A percentile compares a stretch with the other conserved stretches of the same genome.
phyloP scores from a whole-genome alignment of 2,888 invertebrate genomes.

The Cryptocephalus primarius region DNA sequence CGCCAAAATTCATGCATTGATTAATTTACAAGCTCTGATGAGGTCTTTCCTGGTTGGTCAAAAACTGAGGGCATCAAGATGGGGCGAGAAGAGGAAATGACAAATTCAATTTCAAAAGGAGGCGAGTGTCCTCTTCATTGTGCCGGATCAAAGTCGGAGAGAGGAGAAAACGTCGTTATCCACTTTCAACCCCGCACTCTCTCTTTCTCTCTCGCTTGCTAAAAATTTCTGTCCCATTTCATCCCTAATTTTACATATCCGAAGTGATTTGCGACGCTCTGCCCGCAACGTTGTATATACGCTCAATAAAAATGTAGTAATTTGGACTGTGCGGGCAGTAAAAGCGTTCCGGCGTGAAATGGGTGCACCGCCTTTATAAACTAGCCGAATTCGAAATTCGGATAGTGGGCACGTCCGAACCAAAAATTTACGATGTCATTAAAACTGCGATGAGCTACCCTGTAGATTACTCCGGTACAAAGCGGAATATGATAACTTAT shows the following conservation, averaged over 20 bases:
- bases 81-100: neutral
- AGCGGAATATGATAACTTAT: conserved; percentile 31
- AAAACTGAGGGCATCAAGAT: neutral
- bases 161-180: neutral
- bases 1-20: no score
- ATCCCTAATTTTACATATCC: neutral
- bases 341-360: no score
- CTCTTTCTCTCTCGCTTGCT: neutral
- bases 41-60: neutral
- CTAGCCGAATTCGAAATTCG: no score
- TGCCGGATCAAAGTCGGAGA: neutral
- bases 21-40: no score
- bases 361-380: no score
- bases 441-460: conserved; percentile 29
- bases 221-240: neutral
- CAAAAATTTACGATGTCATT: conserved; percentile 31
- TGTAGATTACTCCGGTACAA: conserved; percentile 27
- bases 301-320: no score
- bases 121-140: neutral
- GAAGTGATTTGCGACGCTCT: no score
- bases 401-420: conserved; percentile 8
- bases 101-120: neutral
- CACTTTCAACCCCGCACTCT: neutral
- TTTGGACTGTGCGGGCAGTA: no score
- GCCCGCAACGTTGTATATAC: no score